Conservation (phyloP, 2,888 invertebrate genomes). For the Biston stratarius region DNA sequence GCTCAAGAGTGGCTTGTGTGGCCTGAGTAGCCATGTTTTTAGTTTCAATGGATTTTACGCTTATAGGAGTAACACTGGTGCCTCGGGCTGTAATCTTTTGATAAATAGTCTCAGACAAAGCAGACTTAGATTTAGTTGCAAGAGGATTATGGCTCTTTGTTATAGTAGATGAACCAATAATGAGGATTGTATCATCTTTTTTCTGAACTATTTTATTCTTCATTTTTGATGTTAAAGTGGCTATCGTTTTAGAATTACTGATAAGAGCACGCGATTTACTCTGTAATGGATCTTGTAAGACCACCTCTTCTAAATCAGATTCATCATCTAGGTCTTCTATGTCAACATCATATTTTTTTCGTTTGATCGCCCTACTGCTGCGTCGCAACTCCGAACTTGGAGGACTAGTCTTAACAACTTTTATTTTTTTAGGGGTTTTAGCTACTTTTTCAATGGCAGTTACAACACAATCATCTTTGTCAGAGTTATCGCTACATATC, state of each 20-base stretch:
- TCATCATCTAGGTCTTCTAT: constrained; percentile 84
- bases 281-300: constrained; percentile 85
- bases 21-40: constrained; percentile 55
- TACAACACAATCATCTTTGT: constrained; percentile 56
- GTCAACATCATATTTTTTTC: constrained; percentile 85
- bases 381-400: constrained; percentile 62
- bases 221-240: constrained; percentile 89
- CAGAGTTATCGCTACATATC: constrained; percentile 72
- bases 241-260: constrained; percentile 90
- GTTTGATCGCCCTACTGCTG: constrained; percentile 77
- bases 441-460: constrained; percentile 54
- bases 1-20: constrained; percentile 47
- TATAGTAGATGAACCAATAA: constrained; percentile 91
- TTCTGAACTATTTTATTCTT: constrained; percentile 69
- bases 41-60: constrained; percentile 38
- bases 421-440: constrained; percentile 30
- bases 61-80: constrained; percentile 74
- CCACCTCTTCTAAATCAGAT: constrained; percentile 89
- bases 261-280: constrained; percentile 85
- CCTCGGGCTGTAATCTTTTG: constrained; percentile 78
- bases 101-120: constrained; percentile 83
- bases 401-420: constrained; percentile 39
- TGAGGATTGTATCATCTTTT: constrained; percentile 90
- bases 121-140: constrained; percentile 61
- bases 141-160: constrained; percentile 88